These are phyloP conservation scores for Catocala nupta DNA, from an alignment of 2,888 invertebrate species.

Conservation along the genomic window DNA sequence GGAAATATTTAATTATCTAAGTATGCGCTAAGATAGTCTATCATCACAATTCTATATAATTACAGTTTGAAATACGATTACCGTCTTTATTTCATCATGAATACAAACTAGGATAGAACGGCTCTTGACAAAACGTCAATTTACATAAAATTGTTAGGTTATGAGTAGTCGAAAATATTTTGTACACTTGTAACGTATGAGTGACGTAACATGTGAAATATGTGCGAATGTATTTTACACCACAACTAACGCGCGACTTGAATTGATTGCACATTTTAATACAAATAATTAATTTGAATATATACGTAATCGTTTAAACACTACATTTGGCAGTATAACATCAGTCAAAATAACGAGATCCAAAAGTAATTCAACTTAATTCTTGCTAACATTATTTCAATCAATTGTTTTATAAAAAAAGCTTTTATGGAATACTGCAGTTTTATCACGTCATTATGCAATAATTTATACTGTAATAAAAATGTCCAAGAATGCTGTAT, in stretches of 20 bases:
- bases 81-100: conserved; percentile 2
- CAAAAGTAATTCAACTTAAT: not conserved
- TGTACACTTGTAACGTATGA: conserved; percentile 28
- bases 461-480: conserved; percentile 25
- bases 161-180: conserved; percentile 25
- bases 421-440: not conserved
- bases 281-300: not conserved
- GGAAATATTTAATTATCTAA: no score
- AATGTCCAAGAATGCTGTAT: conserved; percentile 26
- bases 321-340: no score
- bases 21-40: no score
- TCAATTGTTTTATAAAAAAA: not conserved
- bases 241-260: conserved; percentile 20
- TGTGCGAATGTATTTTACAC: conserved; percentile 32
- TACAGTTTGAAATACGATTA: not conserved
- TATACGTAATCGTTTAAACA: no score
- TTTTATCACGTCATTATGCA: conserved; percentile 13
- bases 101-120: conserved; percentile 12
- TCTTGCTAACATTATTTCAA: not conserved
- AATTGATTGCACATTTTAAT: conserved; percentile 10
- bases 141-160: conserved; percentile 36
- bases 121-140: conserved; percentile 28
- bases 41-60: not conserved
- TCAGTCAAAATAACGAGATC: no score
- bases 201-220: conserved; percentile 39